Percentiles rank a stretch among this genome's conserved stretches.
Conservation (phyloP, 2,113 vertebrate species). For the Anseranas semipalmata region DNA sequence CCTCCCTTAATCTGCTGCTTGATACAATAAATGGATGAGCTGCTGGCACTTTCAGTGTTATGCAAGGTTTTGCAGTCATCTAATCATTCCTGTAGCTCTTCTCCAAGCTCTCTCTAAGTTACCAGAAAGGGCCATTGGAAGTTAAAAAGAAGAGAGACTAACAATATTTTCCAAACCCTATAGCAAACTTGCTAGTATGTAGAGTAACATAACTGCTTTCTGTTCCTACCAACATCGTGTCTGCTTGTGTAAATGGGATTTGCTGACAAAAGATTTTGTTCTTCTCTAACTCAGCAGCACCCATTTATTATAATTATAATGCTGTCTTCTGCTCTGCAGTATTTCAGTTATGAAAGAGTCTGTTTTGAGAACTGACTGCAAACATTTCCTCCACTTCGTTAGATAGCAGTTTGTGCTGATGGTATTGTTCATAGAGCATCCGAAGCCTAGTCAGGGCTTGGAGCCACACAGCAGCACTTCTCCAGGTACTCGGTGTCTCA, state of each 20-base stretch:
- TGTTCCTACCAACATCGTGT: neutral
- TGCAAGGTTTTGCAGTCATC: neutral
- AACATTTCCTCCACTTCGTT: slow-evolving; percentile 29
- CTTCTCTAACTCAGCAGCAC: neutral
- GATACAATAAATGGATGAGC: neutral
- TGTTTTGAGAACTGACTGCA: slow-evolving; percentile 33
- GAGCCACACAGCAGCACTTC: neutral
- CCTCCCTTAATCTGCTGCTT: neutral
- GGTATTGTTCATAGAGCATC: neutral
- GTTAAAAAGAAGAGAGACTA: neutral
- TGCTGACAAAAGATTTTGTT: slow-evolving; percentile 8
- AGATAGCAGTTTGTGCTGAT: neutral
- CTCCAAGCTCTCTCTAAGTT: neutral
- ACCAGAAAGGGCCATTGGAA: neutral
- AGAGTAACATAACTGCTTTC: neutral
- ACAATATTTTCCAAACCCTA: neutral
- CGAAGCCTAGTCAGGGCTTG: neutral
- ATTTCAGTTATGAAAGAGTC: slow-evolving; percentile 30
- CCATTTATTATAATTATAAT: slow-evolving; percentile 14
- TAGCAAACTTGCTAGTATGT: neutral
- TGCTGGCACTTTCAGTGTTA: neutral
- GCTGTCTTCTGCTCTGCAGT: slow-evolving; percentile 37
- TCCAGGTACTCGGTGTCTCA: neutral
- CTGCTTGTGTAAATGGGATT: slow-evolving; percentile 23
- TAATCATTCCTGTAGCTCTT: neutral